Conservation (phyloP, 1,140 invertebrate species). For the Lordiphosa mommai region DNA sequence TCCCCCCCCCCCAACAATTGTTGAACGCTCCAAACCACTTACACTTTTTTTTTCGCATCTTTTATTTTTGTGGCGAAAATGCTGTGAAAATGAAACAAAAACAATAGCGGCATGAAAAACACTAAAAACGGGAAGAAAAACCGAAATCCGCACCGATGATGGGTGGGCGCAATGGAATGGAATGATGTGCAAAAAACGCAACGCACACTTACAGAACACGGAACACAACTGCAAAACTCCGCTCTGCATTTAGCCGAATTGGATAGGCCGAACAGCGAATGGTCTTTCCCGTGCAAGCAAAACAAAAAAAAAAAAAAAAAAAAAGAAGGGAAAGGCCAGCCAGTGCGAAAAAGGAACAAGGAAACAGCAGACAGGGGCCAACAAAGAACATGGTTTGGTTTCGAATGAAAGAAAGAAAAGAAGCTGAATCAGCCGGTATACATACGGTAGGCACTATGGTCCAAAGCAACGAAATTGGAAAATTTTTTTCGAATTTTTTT, state of each 20-base stretch:
- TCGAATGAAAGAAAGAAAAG: no score
- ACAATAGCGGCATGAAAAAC: conserved; percentile 7
- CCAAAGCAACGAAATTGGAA: no score
- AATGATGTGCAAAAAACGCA: conserved; percentile 10
- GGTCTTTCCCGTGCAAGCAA: neutral
- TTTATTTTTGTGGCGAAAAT: conserved; percentile 15
- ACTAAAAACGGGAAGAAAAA: neutral
- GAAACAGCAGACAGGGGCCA: no score
- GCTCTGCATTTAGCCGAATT: neutral
- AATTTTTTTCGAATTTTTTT: no score
- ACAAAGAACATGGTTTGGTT: no score
- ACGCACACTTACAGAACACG: conserved; percentile 6
- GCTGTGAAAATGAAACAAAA: conserved; percentile 16
- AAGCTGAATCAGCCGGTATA: no score
- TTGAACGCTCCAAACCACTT: conserved; percentile 13
- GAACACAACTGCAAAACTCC: neutral
- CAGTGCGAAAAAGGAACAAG: no score
- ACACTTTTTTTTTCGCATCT: conserved; percentile 15
- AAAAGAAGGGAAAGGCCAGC: no score
- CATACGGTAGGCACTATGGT: no score
- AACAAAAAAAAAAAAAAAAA: no score
- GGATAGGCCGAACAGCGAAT: neutral
- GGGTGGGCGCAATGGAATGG: conserved; percentile 8
- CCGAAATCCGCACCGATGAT: neutral
- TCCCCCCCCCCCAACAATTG: conserved; percentile 7